These are phyloP conservation scores for Sitta carolinensis DNA, from an alignment of 2,797 vertebrate genomes.

Conservation along the genomic window DNA sequence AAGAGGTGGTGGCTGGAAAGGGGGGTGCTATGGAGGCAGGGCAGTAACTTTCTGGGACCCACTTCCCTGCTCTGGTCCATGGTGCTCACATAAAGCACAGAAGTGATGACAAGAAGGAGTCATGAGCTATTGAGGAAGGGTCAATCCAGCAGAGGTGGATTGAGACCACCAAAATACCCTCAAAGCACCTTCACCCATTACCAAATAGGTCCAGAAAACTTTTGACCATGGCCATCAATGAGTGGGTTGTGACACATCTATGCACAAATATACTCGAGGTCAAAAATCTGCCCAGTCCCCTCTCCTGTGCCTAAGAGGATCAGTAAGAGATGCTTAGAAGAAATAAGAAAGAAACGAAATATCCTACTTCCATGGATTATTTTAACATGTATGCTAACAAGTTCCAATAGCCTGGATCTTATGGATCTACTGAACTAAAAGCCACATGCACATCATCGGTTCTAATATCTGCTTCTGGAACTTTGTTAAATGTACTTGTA, in stretches of 20 bases:
- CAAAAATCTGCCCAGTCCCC: neutral
- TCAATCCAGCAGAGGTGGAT: neutral
- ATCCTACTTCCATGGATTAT: neutral
- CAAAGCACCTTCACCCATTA: neutral
- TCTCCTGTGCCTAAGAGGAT: neutral
- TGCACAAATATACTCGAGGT: neutral
- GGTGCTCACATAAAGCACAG: neutral
- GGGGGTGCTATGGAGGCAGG: too few relatives aligned
- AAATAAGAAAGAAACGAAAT: neutral
- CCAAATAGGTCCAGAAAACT: neutral
- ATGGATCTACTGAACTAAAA: neutral
- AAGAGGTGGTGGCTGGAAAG: neutral
- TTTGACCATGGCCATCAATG: accelerated
- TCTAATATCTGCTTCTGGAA: neutral
- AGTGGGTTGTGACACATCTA: neutral
- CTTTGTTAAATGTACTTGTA: neutral
- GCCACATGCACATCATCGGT: neutral
- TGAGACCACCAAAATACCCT: neutral
- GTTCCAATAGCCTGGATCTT: neutral
- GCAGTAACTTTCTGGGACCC: neutral
- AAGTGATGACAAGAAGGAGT: neutral
- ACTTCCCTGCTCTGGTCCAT: neutral
- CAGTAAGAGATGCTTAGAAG: neutral
- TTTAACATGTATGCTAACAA: neutral
- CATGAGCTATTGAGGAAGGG: neutral